Percentiles rank a stretch among this genome's conserved stretches.
phyloP scores from a whole-genome alignment of 2,888 invertebrate genomes.

The Julus scandinavius region DNA sequence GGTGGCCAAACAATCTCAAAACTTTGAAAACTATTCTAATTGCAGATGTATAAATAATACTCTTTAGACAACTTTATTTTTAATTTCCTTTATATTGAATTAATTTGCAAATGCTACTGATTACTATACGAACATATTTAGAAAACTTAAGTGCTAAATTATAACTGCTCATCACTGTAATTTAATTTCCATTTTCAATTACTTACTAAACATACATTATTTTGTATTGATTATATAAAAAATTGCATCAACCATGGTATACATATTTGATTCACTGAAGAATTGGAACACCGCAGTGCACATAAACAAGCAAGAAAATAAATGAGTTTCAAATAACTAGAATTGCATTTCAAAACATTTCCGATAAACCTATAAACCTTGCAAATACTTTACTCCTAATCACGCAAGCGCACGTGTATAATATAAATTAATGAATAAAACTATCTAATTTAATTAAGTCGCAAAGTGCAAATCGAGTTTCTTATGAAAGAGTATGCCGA shows the following conservation, averaged over 20 bases:
- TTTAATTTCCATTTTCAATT: too few species aligned
- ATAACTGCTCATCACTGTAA: too few species aligned
- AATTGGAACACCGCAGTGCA: background rate
- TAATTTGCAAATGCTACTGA: too few species aligned
- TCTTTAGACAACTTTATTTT: too few species aligned
- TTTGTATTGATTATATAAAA: background rate
- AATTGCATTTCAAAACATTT: background rate
- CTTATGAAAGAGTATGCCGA: constrained; percentile 2
- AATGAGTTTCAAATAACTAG: background rate
- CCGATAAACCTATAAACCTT: background rate
- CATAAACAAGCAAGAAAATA: background rate
- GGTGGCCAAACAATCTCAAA: background rate
- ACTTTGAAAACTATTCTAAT: background rate
- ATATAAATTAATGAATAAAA: constrained; percentile 11
- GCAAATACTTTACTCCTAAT: background rate
- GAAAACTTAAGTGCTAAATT: too few species aligned
- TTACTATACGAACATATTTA: too few species aligned
- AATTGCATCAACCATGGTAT: background rate
- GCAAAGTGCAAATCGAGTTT: background rate
- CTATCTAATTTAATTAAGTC: background rate
- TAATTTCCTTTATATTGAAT: too few species aligned
- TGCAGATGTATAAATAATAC: too few species aligned
- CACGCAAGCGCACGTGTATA: background rate
- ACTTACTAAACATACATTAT: too few species aligned
- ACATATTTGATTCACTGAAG: background rate